These are phyloP conservation scores for Labrus mixtus DNA, from an alignment of 2,113 vertebrate genomes.

Conservation along the genomic window DNA sequence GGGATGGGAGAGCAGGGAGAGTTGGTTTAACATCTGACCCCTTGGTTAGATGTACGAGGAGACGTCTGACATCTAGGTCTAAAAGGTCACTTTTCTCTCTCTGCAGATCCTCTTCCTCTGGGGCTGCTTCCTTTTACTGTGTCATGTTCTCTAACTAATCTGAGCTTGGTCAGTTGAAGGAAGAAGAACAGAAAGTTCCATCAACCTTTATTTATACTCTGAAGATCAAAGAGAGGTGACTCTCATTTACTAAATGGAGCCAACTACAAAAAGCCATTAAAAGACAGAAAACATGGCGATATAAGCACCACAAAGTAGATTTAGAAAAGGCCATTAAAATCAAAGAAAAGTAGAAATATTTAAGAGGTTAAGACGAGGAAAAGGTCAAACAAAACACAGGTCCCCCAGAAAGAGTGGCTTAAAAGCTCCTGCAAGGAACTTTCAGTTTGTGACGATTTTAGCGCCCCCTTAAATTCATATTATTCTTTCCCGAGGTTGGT, in stretches of 20 bases:
- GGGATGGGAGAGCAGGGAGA: constrained; percentile 34
- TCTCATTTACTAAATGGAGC: not conserved
- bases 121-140: not conserved
- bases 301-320: not conserved
- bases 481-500: not conserved
- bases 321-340: not conserved
- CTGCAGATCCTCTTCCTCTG: not conserved
- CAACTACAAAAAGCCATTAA: not conserved
- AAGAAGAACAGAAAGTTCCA: not conserved
- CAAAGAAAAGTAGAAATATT: not conserved
- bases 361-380: not conserved
- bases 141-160: not conserved
- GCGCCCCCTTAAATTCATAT: no score
- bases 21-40: constrained; percentile 68
- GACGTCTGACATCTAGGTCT: constrained; percentile 48
- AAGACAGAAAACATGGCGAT: not conserved
- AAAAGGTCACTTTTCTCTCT: constrained; percentile 44
- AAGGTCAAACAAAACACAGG: not conserved
- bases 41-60: constrained; percentile 48
- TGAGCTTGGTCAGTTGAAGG: constrained; percentile 15
- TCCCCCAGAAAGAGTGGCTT: not conserved
- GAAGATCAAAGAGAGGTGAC: no score
- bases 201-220: not conserved
- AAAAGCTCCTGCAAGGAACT: no score
- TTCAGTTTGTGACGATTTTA: no score